Conservation (phyloP, 2,797 vertebrate species). For the Hoplostethus atlanticus region DNA sequence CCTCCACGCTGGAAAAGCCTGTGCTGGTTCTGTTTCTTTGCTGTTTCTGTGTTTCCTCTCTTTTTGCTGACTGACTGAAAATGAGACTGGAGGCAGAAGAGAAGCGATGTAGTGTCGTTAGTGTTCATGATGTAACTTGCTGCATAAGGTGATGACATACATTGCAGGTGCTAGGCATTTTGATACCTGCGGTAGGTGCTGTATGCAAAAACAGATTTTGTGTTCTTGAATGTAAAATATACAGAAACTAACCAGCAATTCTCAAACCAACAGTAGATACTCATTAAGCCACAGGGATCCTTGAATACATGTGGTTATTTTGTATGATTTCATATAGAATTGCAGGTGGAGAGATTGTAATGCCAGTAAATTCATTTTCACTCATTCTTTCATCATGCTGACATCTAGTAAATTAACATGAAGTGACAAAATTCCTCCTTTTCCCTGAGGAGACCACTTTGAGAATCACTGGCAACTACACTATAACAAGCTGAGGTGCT, state of each 20-base stretch:
- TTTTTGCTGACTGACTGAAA: conserved; percentile 7
- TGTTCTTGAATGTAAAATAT: not conserved
- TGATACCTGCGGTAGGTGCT: not conserved
- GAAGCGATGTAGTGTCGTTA: conserved; percentile 31
- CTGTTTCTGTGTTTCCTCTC: too few relatives aligned
- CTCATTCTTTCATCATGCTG: not conserved
- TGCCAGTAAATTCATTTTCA: not conserved
- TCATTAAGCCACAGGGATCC: not conserved
- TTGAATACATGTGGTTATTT: not conserved
- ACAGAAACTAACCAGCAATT: not conserved
- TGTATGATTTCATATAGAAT: not conserved
- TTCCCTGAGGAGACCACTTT: too few relatives aligned
- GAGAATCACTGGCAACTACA: too few relatives aligned
- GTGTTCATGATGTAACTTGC: conserved; percentile 43
- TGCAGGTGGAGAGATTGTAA: not conserved
- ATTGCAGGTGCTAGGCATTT: conserved; percentile 18
- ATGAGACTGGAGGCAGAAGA: conserved; percentile 1
- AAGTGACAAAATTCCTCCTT: too few relatives aligned
- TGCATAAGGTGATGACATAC: conserved; percentile 31
- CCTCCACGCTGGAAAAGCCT: not conserved
- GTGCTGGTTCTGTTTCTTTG: not conserved
- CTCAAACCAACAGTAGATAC: not conserved
- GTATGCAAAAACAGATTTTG: not conserved
- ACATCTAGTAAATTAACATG: not conserved
- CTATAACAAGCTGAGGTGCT: not conserved